These are phyloP conservation scores for Pelusios castaneus DNA, from an alignment of 2,113 vertebrate species.

Conservation along the genomic window DNA sequence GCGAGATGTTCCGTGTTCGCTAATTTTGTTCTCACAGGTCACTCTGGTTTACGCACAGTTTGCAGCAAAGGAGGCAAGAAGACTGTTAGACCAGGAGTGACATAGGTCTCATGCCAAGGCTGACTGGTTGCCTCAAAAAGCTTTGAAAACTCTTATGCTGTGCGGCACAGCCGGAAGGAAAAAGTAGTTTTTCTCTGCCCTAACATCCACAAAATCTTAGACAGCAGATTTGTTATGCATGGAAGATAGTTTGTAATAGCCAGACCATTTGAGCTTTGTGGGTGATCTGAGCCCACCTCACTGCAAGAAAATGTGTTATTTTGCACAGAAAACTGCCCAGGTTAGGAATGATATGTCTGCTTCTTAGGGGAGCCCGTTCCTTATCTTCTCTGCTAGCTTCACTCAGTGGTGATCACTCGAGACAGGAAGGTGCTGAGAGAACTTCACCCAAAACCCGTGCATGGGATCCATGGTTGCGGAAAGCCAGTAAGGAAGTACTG, in stretches of 20 bases:
- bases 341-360: not conserved
- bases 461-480: fast-evolving
- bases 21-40: not conserved
- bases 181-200: not conserved
- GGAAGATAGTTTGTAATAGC: not conserved
- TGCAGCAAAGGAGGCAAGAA: not conserved
- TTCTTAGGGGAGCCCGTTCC: not conserved
- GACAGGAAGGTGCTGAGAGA: not conserved
- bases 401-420: not conserved
- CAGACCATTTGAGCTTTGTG: not conserved
- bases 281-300: not conserved
- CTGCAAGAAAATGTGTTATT: not conserved
- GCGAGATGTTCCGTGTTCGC: not conserved
- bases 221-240: too few species aligned
- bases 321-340: not conserved
- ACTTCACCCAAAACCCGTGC: not conserved
- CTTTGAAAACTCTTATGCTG: not conserved
- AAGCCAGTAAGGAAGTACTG: fast-evolving
- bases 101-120: not conserved
- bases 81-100: not conserved
- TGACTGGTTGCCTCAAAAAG: not conserved
- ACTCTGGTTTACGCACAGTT: not conserved
- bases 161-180: fast-evolving
- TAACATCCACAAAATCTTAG: not conserved
- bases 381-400: not conserved